Evolutionary conservation across 1,140 invertebrate genomes (phyloP).

Genomic region (Nymphalis io): DNA sequence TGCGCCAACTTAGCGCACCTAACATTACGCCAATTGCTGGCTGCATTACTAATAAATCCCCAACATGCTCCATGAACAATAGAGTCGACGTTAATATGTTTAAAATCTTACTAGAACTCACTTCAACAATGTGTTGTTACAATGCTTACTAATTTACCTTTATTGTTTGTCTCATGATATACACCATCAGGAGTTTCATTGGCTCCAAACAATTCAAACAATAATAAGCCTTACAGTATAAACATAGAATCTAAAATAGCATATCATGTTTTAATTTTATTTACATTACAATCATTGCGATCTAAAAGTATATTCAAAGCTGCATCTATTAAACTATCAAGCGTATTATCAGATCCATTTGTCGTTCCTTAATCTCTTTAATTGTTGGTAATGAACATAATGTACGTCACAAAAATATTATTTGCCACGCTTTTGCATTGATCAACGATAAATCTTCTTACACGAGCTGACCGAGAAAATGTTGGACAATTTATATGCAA

Average conservation of each 20-base stretch:
- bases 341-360: background rate
- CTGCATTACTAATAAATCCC: slow-evolving; percentile 14
- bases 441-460: slow-evolving; percentile 36
- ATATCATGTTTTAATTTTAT: background rate
- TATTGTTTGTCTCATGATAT: background rate
- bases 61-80: slow-evolving; percentile 17
- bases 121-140: slow-evolving; percentile 7
- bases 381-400: slow-evolving; percentile 16
- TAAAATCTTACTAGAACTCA: slow-evolving; percentile 2
- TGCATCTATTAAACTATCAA: slow-evolving; percentile 4
- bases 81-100: slow-evolving; percentile 7
- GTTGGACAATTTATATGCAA: slow-evolving; percentile 46
- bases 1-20: slow-evolving; percentile 26
- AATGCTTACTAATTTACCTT: slow-evolving; percentile 9
- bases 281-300: background rate
- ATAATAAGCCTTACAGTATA: background rate
- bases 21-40: slow-evolving; percentile 22
- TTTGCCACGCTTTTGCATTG: slow-evolving; percentile 12
- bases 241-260: background rate
- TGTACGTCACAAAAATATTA: slow-evolving; percentile 21
- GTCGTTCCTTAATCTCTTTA: slow-evolving; percentile 1
- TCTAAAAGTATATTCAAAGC: slow-evolving; percentile 1
- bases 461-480: slow-evolving; percentile 30
- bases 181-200: background rate
- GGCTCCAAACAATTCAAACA: background rate